Percentiles rank a stretch among this genome's conserved stretches.
These are phyloP conservation scores for Dicerorhinus sumatrensis DNA, from an alignment of 2,113 vertebrate genomes.

Conservation along the genomic window DNA sequence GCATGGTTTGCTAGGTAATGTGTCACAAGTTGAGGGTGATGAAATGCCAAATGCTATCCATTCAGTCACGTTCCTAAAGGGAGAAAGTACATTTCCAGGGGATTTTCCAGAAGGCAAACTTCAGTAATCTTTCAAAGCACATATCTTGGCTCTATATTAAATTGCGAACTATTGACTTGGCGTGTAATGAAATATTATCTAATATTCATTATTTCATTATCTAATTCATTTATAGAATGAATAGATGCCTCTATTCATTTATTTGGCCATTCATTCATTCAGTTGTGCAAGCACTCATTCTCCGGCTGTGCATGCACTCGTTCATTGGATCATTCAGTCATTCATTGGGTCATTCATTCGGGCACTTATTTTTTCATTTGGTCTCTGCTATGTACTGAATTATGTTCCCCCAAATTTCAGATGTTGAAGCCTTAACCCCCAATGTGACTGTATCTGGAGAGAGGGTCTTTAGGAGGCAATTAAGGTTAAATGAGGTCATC, in stretches of 20 bases:
- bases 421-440: background rate
- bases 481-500: background rate
- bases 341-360: background rate
- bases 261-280: background rate
- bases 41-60: background rate
- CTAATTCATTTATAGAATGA: no score
- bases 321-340: background rate
- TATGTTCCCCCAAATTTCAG: background rate
- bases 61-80: background rate
- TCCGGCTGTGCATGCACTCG: background rate
- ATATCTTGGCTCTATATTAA: background rate
- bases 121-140: background rate
- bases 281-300: background rate
- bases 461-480: background rate
- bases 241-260: background rate
- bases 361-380: background rate
- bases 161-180: no score
- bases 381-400: background rate
- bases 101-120: background rate
- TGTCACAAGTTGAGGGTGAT: background rate
- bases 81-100: background rate
- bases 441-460: background rate
- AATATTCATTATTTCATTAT: no score
- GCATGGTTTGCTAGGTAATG: background rate
- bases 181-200: background rate